phyloP scores from a whole-genome alignment of 2,113 vertebrate genomes.

The Sylvietta virens region DNA sequence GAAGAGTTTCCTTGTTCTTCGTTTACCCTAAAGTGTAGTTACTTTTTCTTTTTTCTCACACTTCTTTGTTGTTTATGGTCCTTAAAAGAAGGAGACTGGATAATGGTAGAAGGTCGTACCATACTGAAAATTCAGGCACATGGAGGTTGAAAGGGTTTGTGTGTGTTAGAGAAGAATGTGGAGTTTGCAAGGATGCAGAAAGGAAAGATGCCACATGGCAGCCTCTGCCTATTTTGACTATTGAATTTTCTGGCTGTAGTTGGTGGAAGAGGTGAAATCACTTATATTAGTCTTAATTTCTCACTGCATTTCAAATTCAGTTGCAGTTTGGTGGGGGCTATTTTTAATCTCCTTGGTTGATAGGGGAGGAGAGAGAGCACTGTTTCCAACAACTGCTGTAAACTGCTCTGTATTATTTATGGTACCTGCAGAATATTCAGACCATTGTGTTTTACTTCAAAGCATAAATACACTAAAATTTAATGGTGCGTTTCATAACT shows the following conservation, averaged over 20 bases:
- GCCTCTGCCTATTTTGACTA: background rate
- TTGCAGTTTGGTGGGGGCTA: background rate
- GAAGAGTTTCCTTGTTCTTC: background rate
- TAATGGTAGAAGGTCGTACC: background rate
- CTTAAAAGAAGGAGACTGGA: background rate
- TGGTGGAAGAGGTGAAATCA: background rate
- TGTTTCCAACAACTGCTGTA: background rate
- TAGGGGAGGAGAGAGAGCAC: background rate
- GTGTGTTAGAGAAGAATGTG: background rate
- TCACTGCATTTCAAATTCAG: background rate
- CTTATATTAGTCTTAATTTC: background rate
- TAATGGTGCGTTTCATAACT: slow-evolving; percentile 51
- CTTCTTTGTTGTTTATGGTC: background rate
- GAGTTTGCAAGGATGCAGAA: background rate
- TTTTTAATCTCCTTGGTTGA: background rate
- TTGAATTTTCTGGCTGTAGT: background rate
- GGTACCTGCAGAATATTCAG: slow-evolving; percentile 45
- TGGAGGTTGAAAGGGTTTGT: background rate
- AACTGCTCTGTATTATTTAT: slow-evolving; percentile 32
- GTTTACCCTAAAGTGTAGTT: background rate
- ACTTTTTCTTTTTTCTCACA: background rate
- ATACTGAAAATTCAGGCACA: background rate
- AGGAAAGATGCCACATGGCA: background rate
- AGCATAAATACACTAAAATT: slow-evolving; percentile 60
- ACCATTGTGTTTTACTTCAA: slow-evolving; percentile 57